phyloP scores from a whole-genome alignment of 2,888 invertebrate species.

The Thysanoteuthis rhombus region DNA sequence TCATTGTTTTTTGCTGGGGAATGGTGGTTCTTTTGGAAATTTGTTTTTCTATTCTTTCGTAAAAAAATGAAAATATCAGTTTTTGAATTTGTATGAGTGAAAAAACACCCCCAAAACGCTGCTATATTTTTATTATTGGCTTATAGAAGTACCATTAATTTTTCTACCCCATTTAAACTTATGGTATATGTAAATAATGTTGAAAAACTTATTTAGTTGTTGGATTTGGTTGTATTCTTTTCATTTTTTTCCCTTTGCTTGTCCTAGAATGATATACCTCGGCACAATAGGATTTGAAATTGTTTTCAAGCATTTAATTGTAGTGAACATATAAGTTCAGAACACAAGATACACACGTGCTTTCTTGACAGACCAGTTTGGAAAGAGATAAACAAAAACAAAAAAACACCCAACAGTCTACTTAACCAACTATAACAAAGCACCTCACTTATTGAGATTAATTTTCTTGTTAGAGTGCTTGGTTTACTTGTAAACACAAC shows the following conservation, averaged over 20 bases:
- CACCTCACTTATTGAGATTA: background rate
- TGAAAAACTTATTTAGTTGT: too few relatives aligned
- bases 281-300: background rate
- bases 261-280: background rate
- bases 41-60: too few relatives aligned
- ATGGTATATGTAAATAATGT: too few relatives aligned
- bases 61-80: too few relatives aligned
- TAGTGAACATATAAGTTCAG: background rate
- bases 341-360: background rate
- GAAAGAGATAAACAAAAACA: background rate
- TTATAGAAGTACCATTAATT: too few relatives aligned
- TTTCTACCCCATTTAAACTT: too few relatives aligned
- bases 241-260: background rate
- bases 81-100: too few relatives aligned
- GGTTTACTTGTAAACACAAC: background rate
- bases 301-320: conserved; percentile 12
- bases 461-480: background rate
- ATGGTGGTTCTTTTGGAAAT: too few relatives aligned
- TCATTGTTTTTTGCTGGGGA: too few relatives aligned
- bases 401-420: too few relatives aligned
- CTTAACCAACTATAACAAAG: background rate
- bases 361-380: background rate
- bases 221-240: background rate
- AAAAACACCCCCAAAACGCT: too few relatives aligned
- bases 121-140: too few relatives aligned